Percentiles rank a stretch among this genome's conserved stretches.
phyloP scores from a whole-genome alignment of 2,888 invertebrate genomes.

The Chymomyza fuscimana region DNA sequence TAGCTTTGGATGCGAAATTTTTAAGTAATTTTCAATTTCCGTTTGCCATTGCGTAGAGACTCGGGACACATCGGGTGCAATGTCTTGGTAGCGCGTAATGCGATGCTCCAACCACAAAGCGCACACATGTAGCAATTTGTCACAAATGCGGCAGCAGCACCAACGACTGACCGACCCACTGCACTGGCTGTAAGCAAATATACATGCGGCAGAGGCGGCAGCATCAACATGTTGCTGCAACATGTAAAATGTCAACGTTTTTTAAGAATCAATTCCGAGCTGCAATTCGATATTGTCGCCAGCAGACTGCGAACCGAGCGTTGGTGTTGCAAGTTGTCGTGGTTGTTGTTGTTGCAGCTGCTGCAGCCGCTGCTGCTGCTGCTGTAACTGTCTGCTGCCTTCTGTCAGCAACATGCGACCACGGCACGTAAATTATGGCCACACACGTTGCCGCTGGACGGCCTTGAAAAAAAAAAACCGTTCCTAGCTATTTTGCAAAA shows the following conservation, averaged over 20 bases:
- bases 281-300: conserved; percentile 64
- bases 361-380: conserved; percentile 38
- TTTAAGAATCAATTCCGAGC: conserved; percentile 73
- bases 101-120: conserved; percentile 43
- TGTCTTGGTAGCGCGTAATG: conserved; percentile 42
- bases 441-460: conserved; percentile 62
- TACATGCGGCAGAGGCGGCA: conserved; percentile 27
- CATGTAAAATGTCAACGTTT: conserved; percentile 75
- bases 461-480: conserved; percentile 60
- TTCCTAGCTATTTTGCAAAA: conserved; percentile 61
- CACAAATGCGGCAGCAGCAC: conserved; percentile 43
- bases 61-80: not conserved
- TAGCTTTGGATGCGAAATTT: conserved; percentile 32
- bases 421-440: conserved; percentile 57
- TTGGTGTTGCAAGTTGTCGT: conserved; percentile 36
- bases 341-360: conserved; percentile 22
- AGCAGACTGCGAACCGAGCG: conserved; percentile 38
- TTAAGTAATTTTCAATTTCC: conserved; percentile 72
- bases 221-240: conserved; percentile 67
- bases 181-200: conserved; percentile 6
- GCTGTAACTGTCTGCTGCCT: conserved; percentile 65
- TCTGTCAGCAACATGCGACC: conserved; percentile 56
- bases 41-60: conserved; percentile 37
- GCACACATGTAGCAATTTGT: conserved; percentile 66
- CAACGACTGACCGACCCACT: conserved; percentile 8